These are phyloP conservation scores for Phymorhynchus buccinoides DNA, from an alignment of 1,140 invertebrate species.

Conservation along the genomic window DNA sequence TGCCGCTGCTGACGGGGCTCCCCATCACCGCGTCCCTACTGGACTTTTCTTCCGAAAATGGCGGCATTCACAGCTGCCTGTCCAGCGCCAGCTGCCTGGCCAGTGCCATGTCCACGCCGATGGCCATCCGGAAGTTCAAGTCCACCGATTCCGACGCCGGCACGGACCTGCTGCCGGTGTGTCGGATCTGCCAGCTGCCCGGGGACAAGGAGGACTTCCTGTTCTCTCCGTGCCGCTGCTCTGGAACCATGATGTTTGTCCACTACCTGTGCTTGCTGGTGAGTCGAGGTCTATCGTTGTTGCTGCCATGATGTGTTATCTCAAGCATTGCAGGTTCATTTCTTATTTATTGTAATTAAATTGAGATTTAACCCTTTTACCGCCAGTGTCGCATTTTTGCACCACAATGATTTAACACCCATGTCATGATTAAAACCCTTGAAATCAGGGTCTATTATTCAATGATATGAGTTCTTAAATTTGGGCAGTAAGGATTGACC, in stretches of 20 bases:
- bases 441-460: too few species aligned
- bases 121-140: conserved; percentile 55
- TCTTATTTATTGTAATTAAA: too few species aligned
- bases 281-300: too few species aligned
- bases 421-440: too few species aligned
- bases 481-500: too few species aligned
- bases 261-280: conserved; percentile 77
- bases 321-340: too few species aligned
- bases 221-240: conserved; percentile 77
- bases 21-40: not conserved
- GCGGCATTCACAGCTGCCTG: conserved; percentile 32
- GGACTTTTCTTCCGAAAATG: conserved; percentile 20
- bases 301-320: too few species aligned
- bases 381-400: too few species aligned
- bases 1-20: not conserved
- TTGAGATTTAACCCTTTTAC: too few species aligned
- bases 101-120: conserved; percentile 56
- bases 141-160: conserved; percentile 59
- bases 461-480: too few species aligned
- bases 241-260: conserved; percentile 76
- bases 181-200: conserved; percentile 76
- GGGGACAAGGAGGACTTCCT: conserved; percentile 74
- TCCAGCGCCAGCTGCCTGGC: conserved; percentile 36
- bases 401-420: too few species aligned
- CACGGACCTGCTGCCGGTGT: conserved; percentile 72